phyloP scores from a whole-genome alignment of 2,113 vertebrate species.

The Tenebrosternarchus preto region DNA sequence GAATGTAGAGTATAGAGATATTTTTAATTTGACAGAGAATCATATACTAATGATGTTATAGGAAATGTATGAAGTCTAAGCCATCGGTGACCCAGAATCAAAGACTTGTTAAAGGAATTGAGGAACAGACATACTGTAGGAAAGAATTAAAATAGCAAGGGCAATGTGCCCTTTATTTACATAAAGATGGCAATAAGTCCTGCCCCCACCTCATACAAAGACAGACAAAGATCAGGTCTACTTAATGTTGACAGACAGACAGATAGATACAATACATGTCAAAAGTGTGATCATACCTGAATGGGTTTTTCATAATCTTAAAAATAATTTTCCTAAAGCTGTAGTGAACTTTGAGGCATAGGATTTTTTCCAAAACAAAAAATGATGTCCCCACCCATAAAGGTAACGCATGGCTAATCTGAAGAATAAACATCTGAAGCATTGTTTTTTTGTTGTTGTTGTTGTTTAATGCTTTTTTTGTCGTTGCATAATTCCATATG shows the following conservation, averaged over 20 bases:
- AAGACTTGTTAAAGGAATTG: constrained; percentile 18
- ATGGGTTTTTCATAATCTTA: too few relatives aligned
- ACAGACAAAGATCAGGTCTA: background rate
- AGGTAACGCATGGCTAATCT: too few relatives aligned
- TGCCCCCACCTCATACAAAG: background rate
- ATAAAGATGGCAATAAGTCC: background rate
- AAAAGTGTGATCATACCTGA: too few relatives aligned
- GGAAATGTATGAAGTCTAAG: constrained; percentile 10
- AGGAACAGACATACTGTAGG: background rate
- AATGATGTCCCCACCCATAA: too few relatives aligned
- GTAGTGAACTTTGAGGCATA: too few relatives aligned
- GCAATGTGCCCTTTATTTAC: constrained; percentile 10
- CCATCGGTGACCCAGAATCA: background rate
- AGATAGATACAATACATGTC: background rate
- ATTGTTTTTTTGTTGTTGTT: too few relatives aligned
- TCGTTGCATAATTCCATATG: too few relatives aligned
- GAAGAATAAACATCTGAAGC: too few relatives aligned
- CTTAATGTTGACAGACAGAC: background rate
- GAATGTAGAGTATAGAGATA: constrained; percentile 22
- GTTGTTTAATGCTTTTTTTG: too few relatives aligned
- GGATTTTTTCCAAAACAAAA: too few relatives aligned
- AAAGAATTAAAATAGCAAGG: background rate
- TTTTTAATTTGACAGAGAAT: constrained; percentile 28
- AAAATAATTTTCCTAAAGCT: too few relatives aligned
- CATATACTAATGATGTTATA: constrained; percentile 31